These are phyloP conservation scores for Drosophila melanosoma DNA, from an alignment of 2,888 invertebrate species.

Conservation along the genomic window DNA sequence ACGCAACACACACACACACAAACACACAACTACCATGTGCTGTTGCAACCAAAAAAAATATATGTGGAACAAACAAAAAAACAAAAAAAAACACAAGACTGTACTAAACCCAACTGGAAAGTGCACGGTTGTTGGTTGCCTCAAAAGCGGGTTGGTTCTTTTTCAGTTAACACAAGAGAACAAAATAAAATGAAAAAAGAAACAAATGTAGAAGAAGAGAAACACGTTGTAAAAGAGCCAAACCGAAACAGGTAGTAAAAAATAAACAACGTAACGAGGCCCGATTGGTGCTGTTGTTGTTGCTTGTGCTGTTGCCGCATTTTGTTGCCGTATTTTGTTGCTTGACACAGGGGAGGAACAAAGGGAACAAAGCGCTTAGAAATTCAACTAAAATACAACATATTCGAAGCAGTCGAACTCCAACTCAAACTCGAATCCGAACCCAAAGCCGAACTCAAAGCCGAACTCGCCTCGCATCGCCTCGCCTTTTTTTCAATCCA, in stretches of 20 bases:
- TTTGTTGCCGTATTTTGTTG: slow-evolving; percentile 39
- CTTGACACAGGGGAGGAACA: slow-evolving; percentile 30
- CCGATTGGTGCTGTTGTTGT: slow-evolving; percentile 32
- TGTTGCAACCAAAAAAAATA: not conserved
- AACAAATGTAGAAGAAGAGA: slow-evolving; percentile 44
- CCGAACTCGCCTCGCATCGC: slow-evolving; percentile 21
- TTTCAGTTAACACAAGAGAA: slow-evolving; percentile 53
- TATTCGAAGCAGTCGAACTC: slow-evolving; percentile 17
- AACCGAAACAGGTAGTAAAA: slow-evolving; percentile 77
- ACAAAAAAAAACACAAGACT: slow-evolving; percentile 56
- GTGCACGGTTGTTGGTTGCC: slow-evolving; percentile 49
- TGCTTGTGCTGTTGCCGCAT: slow-evolving; percentile 30
- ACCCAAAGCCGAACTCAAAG: slow-evolving; percentile 16
- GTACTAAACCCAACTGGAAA: slow-evolving; percentile 64
- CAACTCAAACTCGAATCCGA: slow-evolving; percentile 28
- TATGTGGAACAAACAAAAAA: slow-evolving; percentile 20
- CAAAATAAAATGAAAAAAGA: not conserved
- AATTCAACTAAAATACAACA: slow-evolving; percentile 58
- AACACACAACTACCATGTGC: not conserved
- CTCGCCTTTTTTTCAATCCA: slow-evolving; percentile 32
- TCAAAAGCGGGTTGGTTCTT: slow-evolving; percentile 37
- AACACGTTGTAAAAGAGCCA: slow-evolving; percentile 67
- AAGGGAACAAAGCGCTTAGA: slow-evolving; percentile 53
- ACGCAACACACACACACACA: not conserved
- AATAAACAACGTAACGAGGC: slow-evolving; percentile 49